phyloP scores from a whole-genome alignment of 2,888 invertebrate genomes.

The Stenodema calcarata region DNA sequence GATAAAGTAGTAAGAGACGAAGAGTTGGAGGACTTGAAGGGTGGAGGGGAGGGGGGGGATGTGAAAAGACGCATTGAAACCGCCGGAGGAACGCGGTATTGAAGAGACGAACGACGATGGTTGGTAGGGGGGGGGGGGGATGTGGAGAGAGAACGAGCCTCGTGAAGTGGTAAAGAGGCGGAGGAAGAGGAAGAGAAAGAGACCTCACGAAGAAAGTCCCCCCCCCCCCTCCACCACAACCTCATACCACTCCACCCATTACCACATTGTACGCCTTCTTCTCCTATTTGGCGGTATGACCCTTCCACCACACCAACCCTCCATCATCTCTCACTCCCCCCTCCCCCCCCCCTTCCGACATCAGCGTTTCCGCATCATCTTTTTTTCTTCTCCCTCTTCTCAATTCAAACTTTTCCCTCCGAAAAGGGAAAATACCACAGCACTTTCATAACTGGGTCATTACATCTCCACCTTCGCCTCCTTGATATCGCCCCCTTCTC shows the following conservation, averaged over 20 bases:
- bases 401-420: conserved; percentile 23
- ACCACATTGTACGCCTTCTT: conserved; percentile 12
- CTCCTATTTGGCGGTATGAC: not conserved
- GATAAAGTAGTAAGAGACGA: not conserved
- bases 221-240: no score
- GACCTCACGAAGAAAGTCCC: conserved; percentile 15
- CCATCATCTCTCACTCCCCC: not conserved
- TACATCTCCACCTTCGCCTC: not conserved
- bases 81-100: not conserved
- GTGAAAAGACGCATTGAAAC: not conserved
- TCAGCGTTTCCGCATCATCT: not conserved
- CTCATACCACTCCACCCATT: no score
- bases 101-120: not conserved
- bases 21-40: not conserved
- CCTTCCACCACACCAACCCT: not conserved
- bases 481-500: not conserved
- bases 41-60: not conserved
- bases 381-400: not conserved
- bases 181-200: not conserved
- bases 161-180: not conserved
- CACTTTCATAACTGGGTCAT: conserved; percentile 22
- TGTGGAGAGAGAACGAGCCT: no score
- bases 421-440: conserved; percentile 9
- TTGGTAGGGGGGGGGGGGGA: no score
- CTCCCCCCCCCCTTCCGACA: not conserved